Conservation (phyloP, 2,797 vertebrate genomes). For the Chiroxiphia lanceolata region DNA sequence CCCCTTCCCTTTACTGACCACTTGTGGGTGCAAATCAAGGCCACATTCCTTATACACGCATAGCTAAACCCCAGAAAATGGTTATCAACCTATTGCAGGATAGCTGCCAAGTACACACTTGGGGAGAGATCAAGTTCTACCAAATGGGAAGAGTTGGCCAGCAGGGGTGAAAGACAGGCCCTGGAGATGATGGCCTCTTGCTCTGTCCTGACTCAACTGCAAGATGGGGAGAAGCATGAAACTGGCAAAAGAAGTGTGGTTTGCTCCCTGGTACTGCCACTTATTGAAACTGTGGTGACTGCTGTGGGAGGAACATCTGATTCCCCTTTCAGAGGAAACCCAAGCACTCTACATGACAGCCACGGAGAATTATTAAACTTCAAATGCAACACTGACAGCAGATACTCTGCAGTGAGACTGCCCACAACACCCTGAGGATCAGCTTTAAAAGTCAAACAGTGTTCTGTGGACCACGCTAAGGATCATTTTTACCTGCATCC, state of each 20-base stretch:
- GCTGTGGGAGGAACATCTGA: rapidly evolving
- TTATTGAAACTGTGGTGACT: not conserved
- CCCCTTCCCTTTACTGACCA: conserved; percentile 40
- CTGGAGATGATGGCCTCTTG: not conserved
- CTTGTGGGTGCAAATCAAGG: not conserved
- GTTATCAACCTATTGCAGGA: not conserved
- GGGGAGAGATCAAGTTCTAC: not conserved
- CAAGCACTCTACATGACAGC: not conserved
- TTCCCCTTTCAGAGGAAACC: not conserved
- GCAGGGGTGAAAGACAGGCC: not conserved
- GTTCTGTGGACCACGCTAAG: not conserved
- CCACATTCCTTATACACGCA: not conserved
- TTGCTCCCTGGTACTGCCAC: not conserved
- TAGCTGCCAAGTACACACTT: not conserved
- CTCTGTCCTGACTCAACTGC: not conserved
- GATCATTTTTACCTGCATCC: not conserved
- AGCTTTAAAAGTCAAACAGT: not conserved
- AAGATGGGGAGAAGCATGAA: not conserved
- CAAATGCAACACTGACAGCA: not conserved
- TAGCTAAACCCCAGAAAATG: not conserved
- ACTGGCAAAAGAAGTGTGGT: not conserved
- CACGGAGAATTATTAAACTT: not conserved
- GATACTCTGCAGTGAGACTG: not conserved
- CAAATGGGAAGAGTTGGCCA: not conserved
- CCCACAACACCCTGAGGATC: not conserved